A percentile compares a stretch with the other conserved stretches of the same genome.
phyloP scores from a whole-genome alignment of 1,140 invertebrate genomes.

The Arion vulgaris region DNA sequence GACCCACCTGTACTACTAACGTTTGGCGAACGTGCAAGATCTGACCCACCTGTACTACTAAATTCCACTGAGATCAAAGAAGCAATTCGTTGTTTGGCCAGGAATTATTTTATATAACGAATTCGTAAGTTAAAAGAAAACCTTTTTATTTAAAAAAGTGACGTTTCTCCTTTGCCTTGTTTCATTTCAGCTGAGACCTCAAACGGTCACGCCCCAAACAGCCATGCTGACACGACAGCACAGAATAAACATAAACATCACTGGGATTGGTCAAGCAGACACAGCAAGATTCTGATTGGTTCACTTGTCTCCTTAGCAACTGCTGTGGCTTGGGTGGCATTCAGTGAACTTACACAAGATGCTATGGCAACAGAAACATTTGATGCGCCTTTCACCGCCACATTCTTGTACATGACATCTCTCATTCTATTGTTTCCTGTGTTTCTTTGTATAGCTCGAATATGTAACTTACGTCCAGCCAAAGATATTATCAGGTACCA shows the following conservation, averaged over 20 bases:
- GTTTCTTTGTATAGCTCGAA: background rate
- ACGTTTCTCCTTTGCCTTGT: too few species aligned
- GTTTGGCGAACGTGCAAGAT: too few species aligned
- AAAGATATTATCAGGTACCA: conserved; percentile 30
- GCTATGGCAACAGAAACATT: background rate
- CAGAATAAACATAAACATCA: conserved; percentile 4
- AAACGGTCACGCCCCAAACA: conserved; percentile 1
- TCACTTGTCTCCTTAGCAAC: conserved; percentile 25
- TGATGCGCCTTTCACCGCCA: conserved; percentile 22
- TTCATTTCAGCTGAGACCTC: background rate
- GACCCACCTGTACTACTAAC: too few species aligned
- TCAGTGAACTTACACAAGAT: conserved; percentile 20
- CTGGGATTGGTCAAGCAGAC: conserved; percentile 32
- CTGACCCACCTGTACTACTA: too few species aligned
- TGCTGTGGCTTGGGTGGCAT: conserved; percentile 26
- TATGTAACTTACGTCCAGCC: background rate
- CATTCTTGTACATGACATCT: conserved; percentile 18
- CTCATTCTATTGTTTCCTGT: conserved; percentile 14
- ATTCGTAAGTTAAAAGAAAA: too few species aligned
- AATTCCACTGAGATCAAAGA: too few species aligned
- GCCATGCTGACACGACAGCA: background rate
- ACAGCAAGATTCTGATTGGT: conserved; percentile 27
- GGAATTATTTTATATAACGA: too few species aligned
- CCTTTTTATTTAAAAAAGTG: too few species aligned
- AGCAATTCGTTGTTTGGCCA: too few species aligned